Percentiles rank a stretch among this genome's conserved stretches.
Evolutionary conservation across 2,797 vertebrate genomes (phyloP).

Genomic region (Pseudochirops cupreus): DNA sequence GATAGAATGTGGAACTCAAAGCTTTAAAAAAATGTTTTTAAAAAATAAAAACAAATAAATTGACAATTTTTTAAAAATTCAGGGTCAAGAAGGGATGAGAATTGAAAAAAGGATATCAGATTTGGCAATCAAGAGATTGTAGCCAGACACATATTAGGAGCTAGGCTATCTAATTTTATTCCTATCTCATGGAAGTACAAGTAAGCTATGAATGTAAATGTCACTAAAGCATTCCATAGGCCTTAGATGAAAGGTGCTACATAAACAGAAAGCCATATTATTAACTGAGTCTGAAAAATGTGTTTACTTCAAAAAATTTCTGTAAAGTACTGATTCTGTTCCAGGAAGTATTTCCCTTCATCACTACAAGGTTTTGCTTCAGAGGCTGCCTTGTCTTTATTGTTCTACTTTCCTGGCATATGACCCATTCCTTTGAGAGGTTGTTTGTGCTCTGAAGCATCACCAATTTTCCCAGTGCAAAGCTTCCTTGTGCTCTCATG

Average conservation of each 20-base stretch:
- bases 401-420: conserved; percentile 27
- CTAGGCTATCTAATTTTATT: conserved; percentile 27
- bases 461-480: conserved; percentile 61
- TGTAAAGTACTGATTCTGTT: conserved; percentile 24
- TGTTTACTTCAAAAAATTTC: conserved; percentile 57
- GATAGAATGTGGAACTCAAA: background rate
- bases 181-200: background rate
- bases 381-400: conserved; percentile 25
- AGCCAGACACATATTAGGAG: background rate
- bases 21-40: background rate
- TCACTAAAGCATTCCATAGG: conserved; percentile 11
- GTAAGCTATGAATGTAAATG: background rate
- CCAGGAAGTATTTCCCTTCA: conserved; percentile 42
- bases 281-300: conserved; percentile 49
- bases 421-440: conserved; percentile 36
- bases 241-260: conserved; percentile 52
- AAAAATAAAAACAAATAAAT: background rate
- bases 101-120: background rate
- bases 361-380: background rate
- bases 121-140: background rate
- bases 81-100: background rate
- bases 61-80: too few relatives aligned
- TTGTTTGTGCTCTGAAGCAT: conserved; percentile 58
- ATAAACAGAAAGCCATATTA: conserved; percentile 26
- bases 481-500: conserved; percentile 49